Conservation (phyloP, 1,140 invertebrate species). For the Caenorhabditis briggsae region DNA sequence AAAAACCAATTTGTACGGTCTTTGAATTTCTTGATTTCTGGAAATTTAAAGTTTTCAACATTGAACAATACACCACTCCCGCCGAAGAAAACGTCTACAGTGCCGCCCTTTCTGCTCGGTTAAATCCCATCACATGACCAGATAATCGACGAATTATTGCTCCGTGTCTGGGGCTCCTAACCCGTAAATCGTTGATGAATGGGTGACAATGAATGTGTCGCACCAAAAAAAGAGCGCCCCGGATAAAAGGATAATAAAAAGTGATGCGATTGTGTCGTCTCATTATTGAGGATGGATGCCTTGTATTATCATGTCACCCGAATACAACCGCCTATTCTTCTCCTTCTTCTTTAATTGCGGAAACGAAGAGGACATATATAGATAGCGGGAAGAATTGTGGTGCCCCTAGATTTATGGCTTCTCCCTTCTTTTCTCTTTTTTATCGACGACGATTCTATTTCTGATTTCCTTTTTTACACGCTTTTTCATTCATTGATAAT, state of each 20-base stretch:
- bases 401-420: conserved; percentile 46
- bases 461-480: conserved; percentile 34
- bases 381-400: background rate
- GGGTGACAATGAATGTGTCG: background rate
- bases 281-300: background rate
- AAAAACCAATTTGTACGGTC: too few species aligned
- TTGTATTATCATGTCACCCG: background rate
- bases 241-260: conserved; percentile 42
- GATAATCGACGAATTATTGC: background rate
- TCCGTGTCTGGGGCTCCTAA: background rate
- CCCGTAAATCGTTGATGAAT: conserved; percentile 3
- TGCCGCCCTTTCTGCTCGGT: too few species aligned
- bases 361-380: conserved; percentile 7
- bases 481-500: conserved; percentile 48
- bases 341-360: conserved; percentile 45
- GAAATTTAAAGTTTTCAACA: too few species aligned
- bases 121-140: too few species aligned
- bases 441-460: background rate
- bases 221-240: background rate
- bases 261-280: conserved; percentile 43
- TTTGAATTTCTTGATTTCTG: too few species aligned
- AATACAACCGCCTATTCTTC: conserved; percentile 16
- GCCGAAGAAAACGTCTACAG: too few species aligned
- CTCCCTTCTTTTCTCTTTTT: conserved; percentile 7
- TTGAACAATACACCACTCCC: too few species aligned